Evolutionary conservation across 2,797 vertebrate genomes (phyloP).

Genomic region (Diglossa cyanea): DNA sequence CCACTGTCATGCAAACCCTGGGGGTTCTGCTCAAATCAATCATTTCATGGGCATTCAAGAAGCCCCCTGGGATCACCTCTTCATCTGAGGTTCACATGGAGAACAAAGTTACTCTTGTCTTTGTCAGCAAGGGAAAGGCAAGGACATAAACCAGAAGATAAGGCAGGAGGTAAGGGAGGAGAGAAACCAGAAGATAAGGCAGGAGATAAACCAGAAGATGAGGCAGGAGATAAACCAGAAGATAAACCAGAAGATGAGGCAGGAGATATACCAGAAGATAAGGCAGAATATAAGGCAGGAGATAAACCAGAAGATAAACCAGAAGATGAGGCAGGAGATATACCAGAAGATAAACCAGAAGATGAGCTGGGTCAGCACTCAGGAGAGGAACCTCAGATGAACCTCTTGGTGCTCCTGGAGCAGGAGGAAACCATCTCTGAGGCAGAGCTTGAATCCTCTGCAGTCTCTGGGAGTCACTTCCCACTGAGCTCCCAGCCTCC

Average conservation of each 20-base stretch:
- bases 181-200: too few relatives aligned
- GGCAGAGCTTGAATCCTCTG: neutral
- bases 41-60: neutral
- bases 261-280: neutral
- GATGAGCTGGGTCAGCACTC: neutral
- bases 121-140: neutral
- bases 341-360: neutral
- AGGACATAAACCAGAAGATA: neutral
- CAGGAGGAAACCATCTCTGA: neutral
- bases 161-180: neutral
- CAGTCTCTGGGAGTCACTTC: neutral
- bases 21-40: neutral
- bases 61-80: neutral
- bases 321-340: neutral
- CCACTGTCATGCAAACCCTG: fast-evolving
- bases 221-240: neutral
- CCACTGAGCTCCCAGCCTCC: neutral
- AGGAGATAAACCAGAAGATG: too few relatives aligned
- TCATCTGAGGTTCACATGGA: neutral
- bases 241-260: fast-evolving
- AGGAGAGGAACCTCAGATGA: neutral
- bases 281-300: fast-evolving
- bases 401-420: neutral
- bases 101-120: neutral
- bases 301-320: neutral